These are phyloP conservation scores for Agriotes lineatus DNA, from an alignment of 2,888 invertebrate genomes.

Conservation along the genomic window DNA sequence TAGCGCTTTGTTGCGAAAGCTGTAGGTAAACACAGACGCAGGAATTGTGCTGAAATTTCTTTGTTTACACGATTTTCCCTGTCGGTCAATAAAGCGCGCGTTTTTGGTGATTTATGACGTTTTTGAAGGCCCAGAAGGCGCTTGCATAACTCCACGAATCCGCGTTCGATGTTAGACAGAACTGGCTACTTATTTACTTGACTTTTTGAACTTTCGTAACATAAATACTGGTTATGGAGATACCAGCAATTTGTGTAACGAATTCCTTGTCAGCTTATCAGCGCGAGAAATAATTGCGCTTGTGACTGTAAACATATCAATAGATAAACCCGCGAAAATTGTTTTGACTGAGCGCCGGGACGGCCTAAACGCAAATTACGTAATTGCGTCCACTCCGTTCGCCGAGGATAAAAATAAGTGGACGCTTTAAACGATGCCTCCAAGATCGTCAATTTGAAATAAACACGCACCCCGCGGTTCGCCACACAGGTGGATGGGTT, in stretches of 20 bases:
- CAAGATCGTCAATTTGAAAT: conserved; percentile 14
- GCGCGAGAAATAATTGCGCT: background rate
- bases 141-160: background rate
- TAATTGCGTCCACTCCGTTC: background rate
- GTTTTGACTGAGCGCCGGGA: background rate
- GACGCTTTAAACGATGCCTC: background rate
- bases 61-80: too few species aligned
- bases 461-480: conserved; percentile 23
- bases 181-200: conserved; percentile 16
- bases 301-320: conserved; percentile 8
- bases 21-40: too few species aligned
- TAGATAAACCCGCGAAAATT: too few species aligned
- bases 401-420: background rate
- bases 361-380: background rate
- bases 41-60: too few species aligned
- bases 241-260: background rate
- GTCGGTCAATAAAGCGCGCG: too few species aligned
- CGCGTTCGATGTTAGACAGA: background rate
- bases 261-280: conserved; percentile 2
- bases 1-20: too few species aligned
- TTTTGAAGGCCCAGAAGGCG: background rate
- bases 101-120: background rate
- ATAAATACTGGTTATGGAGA: conserved; percentile 16
- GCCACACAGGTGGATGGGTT: conserved; percentile 34
- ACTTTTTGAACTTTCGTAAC: conserved; percentile 1